These are phyloP conservation scores for Hermodice carunculata DNA, from an alignment of 2,888 invertebrate genomes.

Conservation along the genomic window DNA sequence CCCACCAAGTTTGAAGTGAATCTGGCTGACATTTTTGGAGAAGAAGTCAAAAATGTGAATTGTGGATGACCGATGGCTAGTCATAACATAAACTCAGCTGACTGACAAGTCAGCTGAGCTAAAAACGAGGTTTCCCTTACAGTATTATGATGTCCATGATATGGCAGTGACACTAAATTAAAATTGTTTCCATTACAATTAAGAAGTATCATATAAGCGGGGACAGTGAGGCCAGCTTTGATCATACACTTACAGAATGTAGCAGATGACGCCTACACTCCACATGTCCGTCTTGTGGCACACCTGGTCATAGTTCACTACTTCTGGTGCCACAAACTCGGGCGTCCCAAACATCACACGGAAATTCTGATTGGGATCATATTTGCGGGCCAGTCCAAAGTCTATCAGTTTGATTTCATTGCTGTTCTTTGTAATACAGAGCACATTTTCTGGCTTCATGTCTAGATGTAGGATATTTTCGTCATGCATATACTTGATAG, in stretches of 20 bases:
- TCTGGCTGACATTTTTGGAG: too few species aligned
- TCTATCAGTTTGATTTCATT: conserved; percentile 99
- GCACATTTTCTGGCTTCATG: conserved; percentile 98
- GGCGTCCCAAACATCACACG: conserved; percentile 68
- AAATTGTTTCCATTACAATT: too few species aligned
- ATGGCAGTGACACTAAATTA: too few species aligned
- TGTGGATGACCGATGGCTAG: too few species aligned
- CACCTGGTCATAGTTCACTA: conserved; percentile 67
- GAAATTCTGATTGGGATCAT: conserved; percentile 90
- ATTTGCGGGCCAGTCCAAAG: conserved; percentile 95
- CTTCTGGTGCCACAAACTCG: conserved; percentile 70
- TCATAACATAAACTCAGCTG: too few species aligned
- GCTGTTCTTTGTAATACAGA: conserved; percentile 94
- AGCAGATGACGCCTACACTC: conserved; percentile 69
- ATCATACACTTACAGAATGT: conserved; percentile 62
- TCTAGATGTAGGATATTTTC: conserved; percentile 97
- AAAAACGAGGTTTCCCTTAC: too few species aligned
- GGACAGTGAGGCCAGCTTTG: too few species aligned
- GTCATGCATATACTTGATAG: conserved; percentile 93
- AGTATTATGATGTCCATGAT: too few species aligned
- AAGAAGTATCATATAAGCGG: too few species aligned
- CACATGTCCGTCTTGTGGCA: conserved; percentile 67
- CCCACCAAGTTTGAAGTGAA: too few species aligned
- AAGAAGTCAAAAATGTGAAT: too few species aligned
- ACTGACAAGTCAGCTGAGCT: too few species aligned